These are phyloP conservation scores for Nudaria mundana DNA, from an alignment of 2,888 invertebrate species.

Conservation along the genomic window DNA sequence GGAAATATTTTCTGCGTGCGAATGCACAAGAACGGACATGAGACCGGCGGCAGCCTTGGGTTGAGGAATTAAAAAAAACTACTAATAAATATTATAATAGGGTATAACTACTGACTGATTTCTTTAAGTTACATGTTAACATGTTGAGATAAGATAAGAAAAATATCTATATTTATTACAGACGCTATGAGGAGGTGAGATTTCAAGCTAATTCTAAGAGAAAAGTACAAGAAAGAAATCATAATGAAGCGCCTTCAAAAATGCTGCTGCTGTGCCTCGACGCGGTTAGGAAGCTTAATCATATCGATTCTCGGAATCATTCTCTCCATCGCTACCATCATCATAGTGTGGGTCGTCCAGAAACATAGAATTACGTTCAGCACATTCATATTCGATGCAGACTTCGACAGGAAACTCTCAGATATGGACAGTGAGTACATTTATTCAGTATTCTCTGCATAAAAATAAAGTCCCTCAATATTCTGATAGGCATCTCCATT, in stretches of 20 bases:
- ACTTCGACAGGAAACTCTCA: conserved; percentile 76
- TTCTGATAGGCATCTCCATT: not conserved
- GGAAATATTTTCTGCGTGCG: no score
- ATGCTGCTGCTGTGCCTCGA: conserved; percentile 87
- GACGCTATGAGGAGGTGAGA: conserved; percentile 45
- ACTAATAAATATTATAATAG: no score
- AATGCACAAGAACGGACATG: no score
- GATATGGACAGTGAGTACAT: conserved; percentile 81
- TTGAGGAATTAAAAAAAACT: no score
- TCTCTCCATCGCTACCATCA: conserved; percentile 85
- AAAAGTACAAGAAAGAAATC: conserved; percentile 9
- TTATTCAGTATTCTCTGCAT: not conserved
- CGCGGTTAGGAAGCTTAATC: conserved; percentile 87
- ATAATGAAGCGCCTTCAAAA: conserved; percentile 80
- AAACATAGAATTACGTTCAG: conserved; percentile 84
- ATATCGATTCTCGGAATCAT: conserved; percentile 87
- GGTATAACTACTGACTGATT: no score
- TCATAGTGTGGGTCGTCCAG: conserved; percentile 82
- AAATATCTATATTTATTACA: no score
- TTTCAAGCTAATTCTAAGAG: not conserved
- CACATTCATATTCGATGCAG: conserved; percentile 88
- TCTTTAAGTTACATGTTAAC: no score
- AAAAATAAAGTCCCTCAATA: not conserved
- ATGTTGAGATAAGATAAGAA: no score
- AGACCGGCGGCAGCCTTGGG: no score